Base-by-base conservation (phyloP, 2,113 vertebrate genomes). In the Ptilorrhoa leucosticta region DNA sequence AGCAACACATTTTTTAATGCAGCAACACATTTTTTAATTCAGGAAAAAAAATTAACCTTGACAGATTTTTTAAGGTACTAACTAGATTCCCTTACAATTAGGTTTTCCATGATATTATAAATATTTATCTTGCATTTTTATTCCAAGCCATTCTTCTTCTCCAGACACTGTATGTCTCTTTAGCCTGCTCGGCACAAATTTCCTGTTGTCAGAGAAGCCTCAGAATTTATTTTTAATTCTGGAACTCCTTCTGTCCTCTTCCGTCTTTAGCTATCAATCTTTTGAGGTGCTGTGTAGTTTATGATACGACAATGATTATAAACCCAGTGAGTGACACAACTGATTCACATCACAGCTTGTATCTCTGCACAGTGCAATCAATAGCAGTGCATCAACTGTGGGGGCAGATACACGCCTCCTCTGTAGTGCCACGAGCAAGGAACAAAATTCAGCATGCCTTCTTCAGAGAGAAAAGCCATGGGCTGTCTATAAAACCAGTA, bases 81-180 rank as follows among this genome's bases (percentile, higher is more conserved):
- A 88, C 58, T 91, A 31, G 57, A 85, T 87, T 80, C 35, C 45
- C 35, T 80, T 91, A 72, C 44, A 76, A 77, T 83, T 87, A 87
- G 39, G 24, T 85, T 96, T 91, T 91, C 39, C 60, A 66, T 68
- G 45, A 66, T 73, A 90, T 76, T 91, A 85, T 94, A 95, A 93
- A 93, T 90, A 90, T 91, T 94, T 96, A 80, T 70, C 66, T 88
- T 87, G 4, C 28, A 73, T 93, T 94, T 89, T 96, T 90, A 96
- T 96, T 96, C 53, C 42, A 91, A 54, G 30, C 66, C 71, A 86
- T 83, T 95, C 75, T 89, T 40, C 39, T 86, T 81, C 77, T 82
- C 12, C 65, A 83, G 75, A 66, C 39, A 63, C 26, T 89, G 18
- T n/a, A 69, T 61, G 54, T 66, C 58, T 96, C 65, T 75, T 71